Conservation (phyloP, 2,113 vertebrate genomes). For the Lasiurus borealis region DNA sequence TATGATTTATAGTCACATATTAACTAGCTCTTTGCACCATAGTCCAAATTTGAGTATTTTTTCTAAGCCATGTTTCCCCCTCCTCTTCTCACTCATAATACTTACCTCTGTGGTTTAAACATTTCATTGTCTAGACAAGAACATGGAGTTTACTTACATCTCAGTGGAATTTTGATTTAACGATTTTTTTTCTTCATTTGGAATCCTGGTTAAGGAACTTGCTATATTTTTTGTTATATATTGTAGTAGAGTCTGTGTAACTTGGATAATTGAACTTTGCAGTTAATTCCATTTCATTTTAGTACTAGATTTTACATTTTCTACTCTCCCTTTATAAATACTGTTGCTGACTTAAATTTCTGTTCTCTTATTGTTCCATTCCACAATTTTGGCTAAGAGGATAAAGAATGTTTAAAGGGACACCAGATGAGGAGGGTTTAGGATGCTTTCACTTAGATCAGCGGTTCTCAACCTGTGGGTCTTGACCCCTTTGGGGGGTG, state of each 20-base stretch:
- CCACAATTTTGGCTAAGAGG: background rate
- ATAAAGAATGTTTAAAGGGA: conserved; percentile 48
- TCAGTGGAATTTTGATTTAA: background rate
- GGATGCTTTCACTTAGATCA: background rate
- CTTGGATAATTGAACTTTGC: background rate
- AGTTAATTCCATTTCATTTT: conserved; percentile 36
- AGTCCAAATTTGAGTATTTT: conserved; percentile 15
- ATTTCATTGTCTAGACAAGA: background rate
- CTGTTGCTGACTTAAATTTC: background rate
- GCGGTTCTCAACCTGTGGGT: too few relatives aligned
- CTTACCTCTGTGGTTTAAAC: background rate
- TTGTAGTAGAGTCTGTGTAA: background rate
- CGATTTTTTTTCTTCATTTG: background rate
- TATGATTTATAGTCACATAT: background rate
- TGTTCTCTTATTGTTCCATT: conserved; percentile 30
- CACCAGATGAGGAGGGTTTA: background rate
- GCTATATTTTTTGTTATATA: background rate
- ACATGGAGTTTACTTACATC: background rate
- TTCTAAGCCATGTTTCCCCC: background rate
- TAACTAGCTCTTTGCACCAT: conserved; percentile 10
- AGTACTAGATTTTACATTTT: background rate
- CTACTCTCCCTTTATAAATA: background rate
- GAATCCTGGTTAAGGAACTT: conserved; percentile 30
- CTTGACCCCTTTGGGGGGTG: too few relatives aligned
- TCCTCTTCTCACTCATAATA: background rate